Base-by-base conservation (phyloP, 2,888 invertebrate species). In the Nymphalis polychloros region DNA sequence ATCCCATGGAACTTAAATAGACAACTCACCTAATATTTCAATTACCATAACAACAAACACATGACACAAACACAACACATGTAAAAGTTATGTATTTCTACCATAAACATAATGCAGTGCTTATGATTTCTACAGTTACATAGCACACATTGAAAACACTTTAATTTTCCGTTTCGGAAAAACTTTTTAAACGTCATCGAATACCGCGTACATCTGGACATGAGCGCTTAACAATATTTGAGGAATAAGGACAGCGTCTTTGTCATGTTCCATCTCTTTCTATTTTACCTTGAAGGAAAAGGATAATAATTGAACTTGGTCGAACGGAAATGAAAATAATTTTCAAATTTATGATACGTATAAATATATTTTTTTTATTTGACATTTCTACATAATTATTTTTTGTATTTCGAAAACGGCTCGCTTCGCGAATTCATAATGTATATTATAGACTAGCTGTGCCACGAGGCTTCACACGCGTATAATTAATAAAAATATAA, bases 271-370 rank as follows among this genome's bases (percentile, higher is more conserved):
- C 2, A 16, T 52, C 52, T 27, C 52, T 27, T 23, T 52, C 16
- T 23, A 52, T 52, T 52, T 52, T 16, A 52, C 23, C 50, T 52
- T 20, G 23, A 52, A 20, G 23, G 23, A 52, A 52, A 52, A 52
- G 16, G 20, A 19, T 50, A 50, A 19, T 50, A 50, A 27, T 17
- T 52, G 52, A 7, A 27, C 16, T 52, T 52, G 23, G 5, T 52
- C 52, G 52, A 52, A 16, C 23, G 13, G 23, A 23, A 23, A 13
- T 19, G 19, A 52, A 50, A 52, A 13, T 41, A 41, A 41, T 41
- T 41, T 41, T 35, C 35, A 35, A 35, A 35, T 35, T 35, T 35
- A 35, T 35, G 8, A 35, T 35, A 8, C 8, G 7, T 35, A 35
- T 8, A 35, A 27, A 27, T 27, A 27, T 27, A 27, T 27, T 27